Base-by-base conservation (phyloP, 1,140 invertebrate species). In the Aphis gossypii region DNA sequence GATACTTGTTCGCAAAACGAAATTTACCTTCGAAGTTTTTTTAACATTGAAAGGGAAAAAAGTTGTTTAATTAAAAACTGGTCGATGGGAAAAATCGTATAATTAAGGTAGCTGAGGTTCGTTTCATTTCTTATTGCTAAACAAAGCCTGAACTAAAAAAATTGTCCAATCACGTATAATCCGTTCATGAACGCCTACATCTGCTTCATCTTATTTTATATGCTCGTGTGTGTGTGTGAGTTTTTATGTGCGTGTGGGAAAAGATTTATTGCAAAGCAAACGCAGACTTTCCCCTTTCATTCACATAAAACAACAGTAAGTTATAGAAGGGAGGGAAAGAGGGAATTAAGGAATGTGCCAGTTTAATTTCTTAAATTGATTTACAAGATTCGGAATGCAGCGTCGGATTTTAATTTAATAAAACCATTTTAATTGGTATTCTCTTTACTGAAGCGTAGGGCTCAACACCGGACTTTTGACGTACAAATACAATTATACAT, bases 331-430 rank as follows among this genome's bases (percentile, higher is more conserved):
- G 41, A 30, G 51, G 54, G 35, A 25, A 14, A 30, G 11, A 6
- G 35, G 44, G 41, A 76, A 82, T 82, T 48, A 48, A 92, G 90
- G 60, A 92, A 48, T 51, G 90, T 38, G 68, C 46, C 68, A 38
- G 41, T 92, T 92, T 83, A 92, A 92, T 92, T 92, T 92, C 44
- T 83, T 83, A 38, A 83, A 92, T 92, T 83, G 68, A 92, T 92
- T 92, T 51, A 83, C 90, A 51, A 92, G 90, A 83, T 92, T 92
- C 44, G 35, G 68, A 92, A 82, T 51, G 30, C 56, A n/a, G 46
- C 46, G 68, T 54, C 9, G 68, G 21, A 35, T 91, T 90, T 91
- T 91, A 54, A 90, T 90, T 90, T 38, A 90, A 56, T 90, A 90
- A 90, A 41, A 90, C 38, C 14, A 56, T 90, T 90, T 90, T 90